Base-by-base conservation (phyloP, 2,113 vertebrate species). In the Seriola aureovittata region DNA sequence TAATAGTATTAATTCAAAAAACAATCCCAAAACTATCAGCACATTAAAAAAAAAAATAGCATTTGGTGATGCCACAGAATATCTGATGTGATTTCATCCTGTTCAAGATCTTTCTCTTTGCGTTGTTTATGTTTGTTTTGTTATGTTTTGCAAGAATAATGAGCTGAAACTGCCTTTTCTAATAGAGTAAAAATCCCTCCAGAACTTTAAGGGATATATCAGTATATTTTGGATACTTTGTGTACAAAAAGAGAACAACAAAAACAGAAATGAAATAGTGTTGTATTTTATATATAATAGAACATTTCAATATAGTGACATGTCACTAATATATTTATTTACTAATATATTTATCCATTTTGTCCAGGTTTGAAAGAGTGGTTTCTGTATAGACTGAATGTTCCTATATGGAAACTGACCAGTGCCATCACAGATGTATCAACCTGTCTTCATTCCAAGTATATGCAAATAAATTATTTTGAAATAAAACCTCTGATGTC, bases 271-370 rank as follows among this genome's bases (percentile, higher is more conserved):
- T 97, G 96, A 97, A 96, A 96, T 94, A 95, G 94, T 96, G 94
- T 96, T 96, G 95, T 95, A 95, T 99, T 96, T 97, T 96, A 93
- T 96, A 97, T 96, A 96, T 96, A 96, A 95, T 95, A 96, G 96
- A 96, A 97, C 94, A 97, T 97, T 97, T 97, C 96, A 98, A 96
- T 97, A 97, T 96, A 97, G 96, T 95, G 96, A 96, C 94, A 93
- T 95, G 97, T 97, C 97, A 95, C 93, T 96, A 97, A 98, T 97
- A 96, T 99, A 99, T 99, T 99, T 99, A 99, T 99, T 99, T 99
- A 96, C 97, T 99, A 99, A 99, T 99, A 99, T 99, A 99, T 99
- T 99, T 99, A 98, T 99, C 97, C 97, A 96, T 88, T 92, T 94
- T 95, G 94, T 93, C 92, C 92, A 88, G 60, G 93, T 96, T 93